phyloP scores from a whole-genome alignment of 2,888 invertebrate genomes.

The Octonoba sinensis region DNA sequence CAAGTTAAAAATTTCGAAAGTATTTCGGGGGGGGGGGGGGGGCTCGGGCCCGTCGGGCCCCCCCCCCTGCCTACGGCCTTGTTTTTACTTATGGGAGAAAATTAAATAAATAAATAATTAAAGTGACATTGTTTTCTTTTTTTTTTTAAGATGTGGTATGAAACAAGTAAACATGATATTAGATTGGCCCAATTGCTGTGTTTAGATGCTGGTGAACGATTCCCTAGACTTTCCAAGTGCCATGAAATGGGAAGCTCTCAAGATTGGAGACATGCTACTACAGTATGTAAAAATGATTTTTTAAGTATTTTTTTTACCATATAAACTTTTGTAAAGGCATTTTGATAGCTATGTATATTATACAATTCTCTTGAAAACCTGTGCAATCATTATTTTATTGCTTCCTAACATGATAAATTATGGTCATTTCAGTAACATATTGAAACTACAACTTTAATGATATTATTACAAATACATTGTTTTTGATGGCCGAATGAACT shows the following conservation, averaged over 20 bases:
- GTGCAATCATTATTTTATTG: not conserved
- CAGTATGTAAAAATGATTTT: constrained; percentile 73
- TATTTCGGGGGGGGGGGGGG: no score
- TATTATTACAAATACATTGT: no score
- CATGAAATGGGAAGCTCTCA: constrained; percentile 92
- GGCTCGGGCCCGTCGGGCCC: no score
- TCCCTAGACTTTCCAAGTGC: constrained; percentile 87
- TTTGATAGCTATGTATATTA: not conserved
- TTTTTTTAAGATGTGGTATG: constrained; percentile 81
- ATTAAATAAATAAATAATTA: no score
- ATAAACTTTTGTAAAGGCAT: not conserved
- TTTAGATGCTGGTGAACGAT: constrained; percentile 80
- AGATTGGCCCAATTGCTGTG: constrained; percentile 87
- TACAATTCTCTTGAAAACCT: not conserved
- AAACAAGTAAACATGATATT: constrained; percentile 85
- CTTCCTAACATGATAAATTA: no score
- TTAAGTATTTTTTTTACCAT: no score
- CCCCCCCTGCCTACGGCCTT: no score
- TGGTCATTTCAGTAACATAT: no score
- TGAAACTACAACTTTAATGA: no score
- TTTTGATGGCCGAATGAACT: no score
- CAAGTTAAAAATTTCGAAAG: no score
- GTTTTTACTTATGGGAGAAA: no score
- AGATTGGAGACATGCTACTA: constrained; percentile 87
- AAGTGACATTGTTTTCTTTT: not conserved